Conservation (phyloP, 2,113 vertebrate species). For the Zapornia atra region DNA sequence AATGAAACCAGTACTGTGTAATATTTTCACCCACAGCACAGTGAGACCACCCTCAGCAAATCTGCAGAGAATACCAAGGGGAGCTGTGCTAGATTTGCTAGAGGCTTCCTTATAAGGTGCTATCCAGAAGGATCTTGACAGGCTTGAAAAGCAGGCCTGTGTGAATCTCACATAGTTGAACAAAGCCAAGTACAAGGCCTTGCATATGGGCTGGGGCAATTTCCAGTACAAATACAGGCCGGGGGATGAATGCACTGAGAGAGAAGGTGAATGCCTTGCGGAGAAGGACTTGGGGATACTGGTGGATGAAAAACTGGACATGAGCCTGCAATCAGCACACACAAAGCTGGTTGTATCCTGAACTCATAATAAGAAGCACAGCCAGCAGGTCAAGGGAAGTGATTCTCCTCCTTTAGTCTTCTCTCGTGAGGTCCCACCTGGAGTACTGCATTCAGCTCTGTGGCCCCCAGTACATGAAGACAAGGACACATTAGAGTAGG, state of each 20-base stretch:
- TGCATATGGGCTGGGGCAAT: background rate
- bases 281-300: background rate
- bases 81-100: background rate
- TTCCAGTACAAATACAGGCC: background rate
- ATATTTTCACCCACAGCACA: background rate
- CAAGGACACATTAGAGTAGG: fast-evolving
- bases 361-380: background rate
- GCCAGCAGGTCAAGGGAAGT: background rate
- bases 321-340: background rate
- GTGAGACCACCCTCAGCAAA: background rate
- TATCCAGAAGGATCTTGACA: background rate
- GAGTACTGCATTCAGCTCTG: background rate
- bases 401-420: background rate
- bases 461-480: background rate
- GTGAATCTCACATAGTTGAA: background rate
- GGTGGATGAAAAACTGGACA: background rate
- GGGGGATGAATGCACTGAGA: background rate
- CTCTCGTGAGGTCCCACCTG: background rate
- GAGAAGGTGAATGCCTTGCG: no score
- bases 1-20: background rate
- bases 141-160: background rate
- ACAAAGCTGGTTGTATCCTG: background rate
- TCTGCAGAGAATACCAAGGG: background rate
- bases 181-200: background rate
- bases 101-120: background rate